A percentile compares a stretch with the other conserved stretches of the same genome.
Evolutionary conservation across 2,797 vertebrate genomes (phyloP).

Genomic region (Netta rufina): DNA sequence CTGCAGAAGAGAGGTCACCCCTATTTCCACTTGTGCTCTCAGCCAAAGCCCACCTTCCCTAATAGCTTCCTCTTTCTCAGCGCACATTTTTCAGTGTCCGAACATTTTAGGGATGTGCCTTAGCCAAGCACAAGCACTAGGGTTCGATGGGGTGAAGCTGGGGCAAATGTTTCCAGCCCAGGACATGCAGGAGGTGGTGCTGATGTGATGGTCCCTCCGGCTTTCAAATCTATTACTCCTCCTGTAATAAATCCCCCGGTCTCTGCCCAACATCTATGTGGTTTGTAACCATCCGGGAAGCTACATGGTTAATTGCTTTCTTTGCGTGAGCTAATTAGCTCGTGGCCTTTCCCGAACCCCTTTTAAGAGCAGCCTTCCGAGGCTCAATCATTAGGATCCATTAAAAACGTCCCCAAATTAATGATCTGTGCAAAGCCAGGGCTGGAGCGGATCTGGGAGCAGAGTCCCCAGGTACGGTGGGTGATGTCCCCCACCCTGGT

Average conservation of each 20-base stretch:
- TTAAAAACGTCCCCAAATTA: slow-evolving; percentile 60
- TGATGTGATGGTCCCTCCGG: not conserved
- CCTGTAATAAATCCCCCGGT: not conserved
- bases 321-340: slow-evolving; percentile 54
- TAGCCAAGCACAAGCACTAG: not conserved
- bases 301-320: slow-evolving; percentile 55
- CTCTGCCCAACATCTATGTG: not conserved
- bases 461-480: rapidly evolving
- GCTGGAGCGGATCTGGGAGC: slow-evolving; percentile 12
- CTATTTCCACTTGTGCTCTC: not conserved
- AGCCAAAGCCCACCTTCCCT: not conserved
- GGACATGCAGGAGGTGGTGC: not conserved
- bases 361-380: slow-evolving; percentile 53
- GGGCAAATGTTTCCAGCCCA: not conserved
- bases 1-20: not conserved
- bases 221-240: not conserved
- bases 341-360: slow-evolving; percentile 16
- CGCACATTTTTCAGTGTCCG: not conserved
- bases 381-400: slow-evolving; percentile 54
- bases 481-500: not conserved
- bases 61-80: not conserved
- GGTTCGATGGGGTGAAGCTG: not conserved
- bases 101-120: not conserved
- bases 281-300: slow-evolving; percentile 28
- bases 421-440: slow-evolving; percentile 44